Percentiles rank a stretch among this genome's conserved stretches.
Conservation (phyloP, 2,797 vertebrate genomes). For the Leucoraja ocellata region DNA sequence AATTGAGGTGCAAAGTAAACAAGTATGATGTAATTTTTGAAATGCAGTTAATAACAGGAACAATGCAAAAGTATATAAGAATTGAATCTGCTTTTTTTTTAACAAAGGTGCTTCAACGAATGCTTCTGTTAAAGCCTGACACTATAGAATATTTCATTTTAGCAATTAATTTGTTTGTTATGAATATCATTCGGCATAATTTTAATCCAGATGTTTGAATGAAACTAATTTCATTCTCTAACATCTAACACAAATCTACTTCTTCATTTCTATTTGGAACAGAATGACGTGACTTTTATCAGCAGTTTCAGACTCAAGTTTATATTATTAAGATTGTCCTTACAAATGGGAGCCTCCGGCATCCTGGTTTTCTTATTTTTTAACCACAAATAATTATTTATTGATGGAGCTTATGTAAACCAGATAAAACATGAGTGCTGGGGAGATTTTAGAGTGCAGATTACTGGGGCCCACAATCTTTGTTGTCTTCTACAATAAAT, state of each 20-base stretch:
- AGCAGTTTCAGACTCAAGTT: constrained; percentile 28
- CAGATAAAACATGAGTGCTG: constrained; percentile 29
- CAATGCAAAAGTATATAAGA: not conserved
- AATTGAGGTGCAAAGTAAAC: not conserved
- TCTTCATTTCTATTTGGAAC: not conserved
- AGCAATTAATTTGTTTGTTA: not conserved
- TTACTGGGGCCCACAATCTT: constrained; percentile 24
- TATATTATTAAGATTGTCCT: constrained; percentile 25
- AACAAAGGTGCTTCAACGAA: not conserved
- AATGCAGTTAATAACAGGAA: not conserved
- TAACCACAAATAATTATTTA: constrained; percentile 14
- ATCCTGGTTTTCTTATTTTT: constrained; percentile 10
- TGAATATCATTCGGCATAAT: not conserved
- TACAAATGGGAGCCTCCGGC: constrained; percentile 33
- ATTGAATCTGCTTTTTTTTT: not conserved
- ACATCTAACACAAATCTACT: not conserved
- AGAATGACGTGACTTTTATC: not conserved
- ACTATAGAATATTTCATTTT: not conserved
- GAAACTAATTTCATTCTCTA: not conserved
- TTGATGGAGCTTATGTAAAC: constrained; percentile 33
- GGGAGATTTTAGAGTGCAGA: constrained; percentile 18
- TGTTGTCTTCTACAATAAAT: not conserved
- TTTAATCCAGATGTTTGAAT: not conserved
- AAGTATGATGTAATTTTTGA: not conserved
- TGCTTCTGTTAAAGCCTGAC: not conserved